Base-by-base conservation (phyloP, 64 coral and sea anemone genomes). In the Acropora yongei region DNA sequence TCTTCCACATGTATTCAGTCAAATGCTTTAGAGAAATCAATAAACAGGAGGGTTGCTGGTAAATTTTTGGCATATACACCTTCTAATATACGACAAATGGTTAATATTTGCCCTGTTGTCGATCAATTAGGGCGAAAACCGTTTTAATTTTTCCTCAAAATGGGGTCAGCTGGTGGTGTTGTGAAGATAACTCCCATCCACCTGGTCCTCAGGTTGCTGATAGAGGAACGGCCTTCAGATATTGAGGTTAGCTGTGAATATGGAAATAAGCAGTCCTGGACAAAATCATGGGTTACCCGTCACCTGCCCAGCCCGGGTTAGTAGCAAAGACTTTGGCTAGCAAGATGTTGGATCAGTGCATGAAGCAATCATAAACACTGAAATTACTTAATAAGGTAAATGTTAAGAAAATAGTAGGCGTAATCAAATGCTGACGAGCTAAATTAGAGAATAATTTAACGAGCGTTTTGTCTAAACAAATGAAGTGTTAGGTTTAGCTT, bases 111-210 rank as follows among this genome's bases (percentile, higher is more conserved):
- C 2, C 80, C 83, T 18, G 86, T 51, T 0, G 40, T 77, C 1
- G 74, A 86, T 30, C 45, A 72, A 44, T 82, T 66, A 51, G 69
- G 72, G 57, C 83, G 78, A 84, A 87, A 87, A 6, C 84, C 76
- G 10, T 93, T 87, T 88, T 92, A 73, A 68, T 86, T 92, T 47
- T 66, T 92, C n/a, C 73, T n/a, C 48, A 77, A 71, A 44, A 84
- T 41, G 44, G 45, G 13, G 8, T 77, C 0, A 0, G 67, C 48
- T 85, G 86, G 60, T 63, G 60, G 60, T 63, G 60, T 63, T 8
- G 60, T 63, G 60, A 63, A 63, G 60, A 63, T 63, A 63, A 63
- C 60, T 63, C 60, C 60, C 60, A 63, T 63, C 14, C 60, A 63
- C 60, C 60, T 7, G 60, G 60, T 63, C 60, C 60, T 63, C 60